Evolutionary conservation across 2,888 invertebrate species (phyloP).

Genomic region (Archips xylosteana): DNA sequence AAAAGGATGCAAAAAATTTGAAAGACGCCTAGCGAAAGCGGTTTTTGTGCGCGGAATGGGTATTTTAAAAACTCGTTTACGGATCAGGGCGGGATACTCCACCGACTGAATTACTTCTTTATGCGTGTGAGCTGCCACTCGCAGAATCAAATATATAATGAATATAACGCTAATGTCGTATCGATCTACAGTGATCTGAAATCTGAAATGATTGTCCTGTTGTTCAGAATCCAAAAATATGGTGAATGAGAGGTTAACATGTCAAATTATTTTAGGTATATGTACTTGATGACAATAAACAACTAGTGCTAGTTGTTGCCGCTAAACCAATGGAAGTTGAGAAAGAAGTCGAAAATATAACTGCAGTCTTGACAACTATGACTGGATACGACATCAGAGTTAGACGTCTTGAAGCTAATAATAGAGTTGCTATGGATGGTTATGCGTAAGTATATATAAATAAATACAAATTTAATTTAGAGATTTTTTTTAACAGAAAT

Average conservation of each 20-base stretch:
- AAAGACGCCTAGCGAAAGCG: too few relatives aligned
- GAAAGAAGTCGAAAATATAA: conserved; percentile 88
- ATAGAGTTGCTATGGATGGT: conserved; percentile 87
- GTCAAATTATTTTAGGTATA: conserved; percentile 87
- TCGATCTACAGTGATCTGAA: not conserved
- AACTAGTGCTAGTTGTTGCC: conserved; percentile 91
- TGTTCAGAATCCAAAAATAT: too few relatives aligned
- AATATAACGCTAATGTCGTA: not conserved
- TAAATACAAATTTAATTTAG: not conserved
- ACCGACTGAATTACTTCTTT: too few relatives aligned
- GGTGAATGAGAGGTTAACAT: too few relatives aligned
- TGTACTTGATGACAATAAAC: conserved; percentile 92
- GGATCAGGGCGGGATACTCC: too few relatives aligned
- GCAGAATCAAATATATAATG: too few relatives aligned
- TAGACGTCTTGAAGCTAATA: conserved; percentile 91
- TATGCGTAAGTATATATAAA: conserved; percentile 85
- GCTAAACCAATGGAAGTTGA: conserved; percentile 92
- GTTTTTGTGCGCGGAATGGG: too few relatives aligned
- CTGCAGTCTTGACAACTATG: conserved; percentile 88
- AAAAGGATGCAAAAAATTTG: too few relatives aligned
- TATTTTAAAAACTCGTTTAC: too few relatives aligned
- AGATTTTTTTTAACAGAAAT: too few relatives aligned
- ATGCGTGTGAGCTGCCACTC: too few relatives aligned
- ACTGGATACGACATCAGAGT: conserved; percentile 93
- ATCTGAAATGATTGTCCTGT: not conserved